phyloP scores from a whole-genome alignment of 2,888 invertebrate species.

The Drosophila affinis region DNA sequence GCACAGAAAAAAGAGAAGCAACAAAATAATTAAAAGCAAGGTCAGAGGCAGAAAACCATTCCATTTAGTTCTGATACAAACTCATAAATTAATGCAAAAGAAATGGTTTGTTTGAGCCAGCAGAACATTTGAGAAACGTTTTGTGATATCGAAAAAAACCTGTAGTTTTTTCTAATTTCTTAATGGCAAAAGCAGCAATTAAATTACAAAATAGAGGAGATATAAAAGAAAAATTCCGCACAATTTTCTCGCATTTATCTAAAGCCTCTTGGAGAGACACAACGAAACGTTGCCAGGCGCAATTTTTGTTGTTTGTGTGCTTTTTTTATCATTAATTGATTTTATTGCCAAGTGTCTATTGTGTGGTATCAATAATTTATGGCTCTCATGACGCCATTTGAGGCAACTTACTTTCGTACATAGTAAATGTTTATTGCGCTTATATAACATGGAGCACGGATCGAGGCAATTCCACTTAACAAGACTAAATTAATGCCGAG shows the following conservation, averaged over 20 bases:
- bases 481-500: constrained; percentile 34
- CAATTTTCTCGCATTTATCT: constrained; percentile 43
- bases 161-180: constrained; percentile 28
- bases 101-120: constrained; percentile 32
- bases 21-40: constrained; percentile 68
- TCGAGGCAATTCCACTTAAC: constrained; percentile 50
- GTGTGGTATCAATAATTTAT: constrained; percentile 68
- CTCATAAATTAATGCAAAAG: constrained; percentile 46
- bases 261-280: constrained; percentile 31
- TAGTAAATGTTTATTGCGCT: constrained; percentile 49
- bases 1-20: constrained; percentile 14
- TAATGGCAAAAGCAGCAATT: constrained; percentile 8
- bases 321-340: constrained; percentile 64
- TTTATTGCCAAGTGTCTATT: constrained; percentile 32
- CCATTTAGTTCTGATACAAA: constrained; percentile 23
- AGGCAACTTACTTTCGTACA: constrained; percentile 47
- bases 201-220: constrained; percentile 22
- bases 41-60: constrained; percentile 44
- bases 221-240: constrained; percentile 49
- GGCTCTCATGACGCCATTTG: constrained; percentile 64
- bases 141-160: constrained; percentile 6
- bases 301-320: constrained; percentile 20
- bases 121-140: not conserved
- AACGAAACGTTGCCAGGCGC: constrained; percentile 16
- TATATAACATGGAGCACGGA: constrained; percentile 10